phyloP scores from a whole-genome alignment of 1,140 invertebrate genomes.

The Drosophila nigrodunni region DNA sequence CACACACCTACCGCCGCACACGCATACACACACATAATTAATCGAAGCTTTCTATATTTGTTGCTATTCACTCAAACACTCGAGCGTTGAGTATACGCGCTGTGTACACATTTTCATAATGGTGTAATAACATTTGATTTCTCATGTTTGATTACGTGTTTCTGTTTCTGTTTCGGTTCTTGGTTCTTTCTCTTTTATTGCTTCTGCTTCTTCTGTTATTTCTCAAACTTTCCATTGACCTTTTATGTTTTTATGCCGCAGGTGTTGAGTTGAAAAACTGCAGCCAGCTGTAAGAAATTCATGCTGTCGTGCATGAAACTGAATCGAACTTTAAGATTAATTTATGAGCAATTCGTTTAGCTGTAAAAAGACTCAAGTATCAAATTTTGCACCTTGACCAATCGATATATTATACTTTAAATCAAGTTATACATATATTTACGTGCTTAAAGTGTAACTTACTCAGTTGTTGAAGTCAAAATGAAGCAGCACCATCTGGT shows the following conservation, averaged over 20 bases:
- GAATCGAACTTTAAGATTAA: slow-evolving; percentile 14
- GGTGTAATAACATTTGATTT: slow-evolving; percentile 26
- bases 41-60: slow-evolving; percentile 7
- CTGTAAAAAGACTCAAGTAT: not conserved
- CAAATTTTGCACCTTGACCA: slow-evolving; percentile 37
- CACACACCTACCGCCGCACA: not conserved
- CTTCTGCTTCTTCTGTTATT: slow-evolving; percentile 1
- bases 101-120: slow-evolving; percentile 32
- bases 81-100: slow-evolving; percentile 20
- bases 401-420: slow-evolving; percentile 35
- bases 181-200: not conserved
- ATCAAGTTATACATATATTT: not conserved
- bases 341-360: slow-evolving; percentile 11
- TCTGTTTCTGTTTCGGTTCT: slow-evolving; percentile 1
- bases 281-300: slow-evolving; percentile 7
- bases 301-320: slow-evolving; percentile 3
- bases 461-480: not conserved
- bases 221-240: too few species aligned
- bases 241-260: slow-evolving; percentile 14
- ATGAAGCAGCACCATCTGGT: slow-evolving; percentile 39
- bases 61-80: not conserved
- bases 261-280: slow-evolving; percentile 17
- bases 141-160: slow-evolving; percentile 26
- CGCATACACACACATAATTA: slow-evolving; percentile 15
- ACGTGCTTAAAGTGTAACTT: not conserved